Conservation (phyloP, 2,888 invertebrate genomes). For the Drosophila rellima region DNA sequence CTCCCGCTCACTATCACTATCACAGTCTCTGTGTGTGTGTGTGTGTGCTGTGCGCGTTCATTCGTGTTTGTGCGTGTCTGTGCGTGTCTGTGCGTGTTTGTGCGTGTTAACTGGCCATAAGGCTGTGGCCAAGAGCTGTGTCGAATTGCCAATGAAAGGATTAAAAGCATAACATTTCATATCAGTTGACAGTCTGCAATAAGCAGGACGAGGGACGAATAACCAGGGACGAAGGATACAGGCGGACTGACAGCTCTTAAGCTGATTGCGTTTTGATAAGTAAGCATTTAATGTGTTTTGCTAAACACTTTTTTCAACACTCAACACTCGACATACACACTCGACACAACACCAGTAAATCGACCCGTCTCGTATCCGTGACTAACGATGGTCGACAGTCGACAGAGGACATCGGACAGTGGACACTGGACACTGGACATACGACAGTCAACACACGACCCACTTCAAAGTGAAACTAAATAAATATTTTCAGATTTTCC, state of each 20-base stretch:
- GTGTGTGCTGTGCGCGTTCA: slow-evolving; percentile 1
- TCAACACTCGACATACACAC: slow-evolving; percentile 29
- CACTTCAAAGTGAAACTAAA: slow-evolving; percentile 74
- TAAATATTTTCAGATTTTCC: slow-evolving; percentile 70
- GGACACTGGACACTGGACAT: neutral
- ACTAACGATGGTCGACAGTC: slow-evolving; percentile 27
- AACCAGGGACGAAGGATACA: slow-evolving; percentile 7
- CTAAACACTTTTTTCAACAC: slow-evolving; percentile 71
- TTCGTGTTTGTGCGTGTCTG: neutral
- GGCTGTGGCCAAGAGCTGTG: slow-evolving; percentile 36
- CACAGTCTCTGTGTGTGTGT: neutral
- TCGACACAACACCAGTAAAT: slow-evolving; percentile 38
- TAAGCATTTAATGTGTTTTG: slow-evolving; percentile 82
- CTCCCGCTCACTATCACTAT: too few species aligned
- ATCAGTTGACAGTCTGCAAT: slow-evolving; percentile 53
- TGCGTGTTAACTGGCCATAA: slow-evolving; percentile 59
- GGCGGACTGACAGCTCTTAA: slow-evolving; percentile 57
- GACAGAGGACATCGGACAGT: slow-evolving; percentile 30
- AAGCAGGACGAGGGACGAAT: slow-evolving; percentile 5
- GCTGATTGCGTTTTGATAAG: slow-evolving; percentile 80
- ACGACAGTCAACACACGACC: slow-evolving; percentile 42
- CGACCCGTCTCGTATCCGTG: slow-evolving; percentile 28
- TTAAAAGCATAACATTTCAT: slow-evolving; percentile 69
- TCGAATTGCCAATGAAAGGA: slow-evolving; percentile 62
- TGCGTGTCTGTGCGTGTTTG: slow-evolving; percentile 21